Evolutionary conservation across 2,888 invertebrate species (phyloP), one percentile per base, ranked within the genome.

Genomic region (Tryphoninae sp.): DNA sequence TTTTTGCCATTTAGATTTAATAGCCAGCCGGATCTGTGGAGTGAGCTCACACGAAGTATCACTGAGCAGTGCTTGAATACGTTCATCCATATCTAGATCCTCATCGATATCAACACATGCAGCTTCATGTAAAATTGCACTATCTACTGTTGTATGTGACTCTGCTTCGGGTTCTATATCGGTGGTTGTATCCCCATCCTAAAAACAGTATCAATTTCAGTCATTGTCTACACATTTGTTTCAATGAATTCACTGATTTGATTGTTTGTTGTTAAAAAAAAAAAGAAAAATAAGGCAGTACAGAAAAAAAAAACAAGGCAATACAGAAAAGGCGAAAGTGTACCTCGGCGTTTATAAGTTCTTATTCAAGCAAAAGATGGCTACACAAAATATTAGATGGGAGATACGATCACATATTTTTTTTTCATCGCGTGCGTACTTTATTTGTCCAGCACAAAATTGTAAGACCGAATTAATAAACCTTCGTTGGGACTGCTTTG

Each of bases 1-100:
- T 86, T 96, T 95, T 85, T 96, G 95, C 96, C 97, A 97, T 91
- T 97, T 97, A 80, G 95, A 94, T 89, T 95, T 95, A 81, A 98
- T 96, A 23, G 96, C 95, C 51, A 96, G 95, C 86, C 97, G 96
- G 84, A 96, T 95, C 81, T 97, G 95, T n/a, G 95, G 93, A 1
- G 91, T 91, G 1, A 91, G 84, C 49, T 91, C 91, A 67, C 88
- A 89, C 13, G 90, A 89, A 16, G 91, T 89, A 82, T 93, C 93
- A 81, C 93, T 93, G 77, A 93, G 87, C 45, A 92, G 88, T 75
- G 93, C 89, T 58, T 91, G 91, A 51, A 91, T 88, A 78, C 88
- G 90, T 22, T 88, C 83, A 22, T 87, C 93, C 85, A 95, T 95
- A 79, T 96, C 95, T 13, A 95, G 93, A 91, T 95, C 95, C 33